These are phyloP conservation scores for Alca torda DNA, from an alignment of 2,797 vertebrate species.

Conservation along the genomic window DNA sequence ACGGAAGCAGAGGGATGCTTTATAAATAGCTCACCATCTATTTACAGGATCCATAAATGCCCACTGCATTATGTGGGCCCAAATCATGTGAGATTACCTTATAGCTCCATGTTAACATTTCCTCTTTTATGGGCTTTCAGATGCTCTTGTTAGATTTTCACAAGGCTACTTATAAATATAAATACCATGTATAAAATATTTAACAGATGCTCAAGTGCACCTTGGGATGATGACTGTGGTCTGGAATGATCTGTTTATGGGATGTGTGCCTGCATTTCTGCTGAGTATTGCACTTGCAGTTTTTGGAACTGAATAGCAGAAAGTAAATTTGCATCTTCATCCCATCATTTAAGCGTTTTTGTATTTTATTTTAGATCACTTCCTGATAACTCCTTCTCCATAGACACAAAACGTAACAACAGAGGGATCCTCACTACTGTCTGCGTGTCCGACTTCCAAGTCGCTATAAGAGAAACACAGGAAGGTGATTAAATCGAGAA, in stretches of 20 bases:
- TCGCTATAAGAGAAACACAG: neutral
- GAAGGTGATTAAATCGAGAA: neutral
- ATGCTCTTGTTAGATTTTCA: neutral
- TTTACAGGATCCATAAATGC: constrained; percentile 29
- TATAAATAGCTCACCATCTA: constrained; percentile 26
- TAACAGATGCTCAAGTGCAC: constrained; percentile 28
- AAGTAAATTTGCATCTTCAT: neutral
- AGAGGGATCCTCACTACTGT: neutral
- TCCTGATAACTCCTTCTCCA: neutral
- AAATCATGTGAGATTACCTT: constrained; percentile 15
- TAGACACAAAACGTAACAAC: neutral
- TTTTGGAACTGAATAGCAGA: neutral
- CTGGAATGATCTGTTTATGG: constrained; percentile 31
- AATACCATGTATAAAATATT: constrained; percentile 55
- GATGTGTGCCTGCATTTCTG: neutral
- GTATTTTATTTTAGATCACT: neutral
- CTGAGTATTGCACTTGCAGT: neutral
- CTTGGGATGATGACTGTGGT: constrained; percentile 24
- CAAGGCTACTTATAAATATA: constrained; percentile 35
- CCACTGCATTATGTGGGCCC: neutral
- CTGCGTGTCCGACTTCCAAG: neutral
- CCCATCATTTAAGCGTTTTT: neutral
- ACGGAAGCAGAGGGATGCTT: neutral
- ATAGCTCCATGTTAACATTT: constrained; percentile 14
- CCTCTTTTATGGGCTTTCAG: constrained; percentile 20